Base-by-base conservation (phyloP, 2,888 invertebrate genomes). In the Nycteola revayana region DNA sequence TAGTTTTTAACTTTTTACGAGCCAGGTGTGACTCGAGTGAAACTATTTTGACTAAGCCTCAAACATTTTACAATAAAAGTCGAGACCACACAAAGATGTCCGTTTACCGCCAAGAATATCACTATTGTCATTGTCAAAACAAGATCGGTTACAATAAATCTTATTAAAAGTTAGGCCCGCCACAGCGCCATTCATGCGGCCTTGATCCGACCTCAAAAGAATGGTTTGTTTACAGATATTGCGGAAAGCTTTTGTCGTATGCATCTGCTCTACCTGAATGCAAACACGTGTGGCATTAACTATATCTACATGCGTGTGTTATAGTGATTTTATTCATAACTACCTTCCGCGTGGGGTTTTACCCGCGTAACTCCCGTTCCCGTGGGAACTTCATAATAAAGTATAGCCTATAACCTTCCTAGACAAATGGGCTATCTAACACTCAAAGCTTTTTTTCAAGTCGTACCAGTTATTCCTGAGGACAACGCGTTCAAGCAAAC, bases 71-170 rank as follows among this genome's bases (percentile, higher is more conserved):
- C 72, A 79, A 77, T 66, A 55, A 59, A 48, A 36, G 52, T 49
- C 28, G 51, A 67, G 85, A 86, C 87, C 87, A 85, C 87, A 88
- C 87, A 87, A 75, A 74, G 66, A 60, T 64, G 57, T 61, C 74
- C 69, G 66, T 76, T 82, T 75, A 72, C 82, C 77, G 74, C 71
- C 67, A 75, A 75, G 73, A 73, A 75, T 63, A 59, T 55, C 60
- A 55, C 78, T 58, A 81, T 87, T 86, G 85, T 85, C 64, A 67
- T 66, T 85, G 87, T 87, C 87, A 88, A 83, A 88, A 88, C 87
- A 88, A 74, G 87, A 88, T 88, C 87, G 70, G 85, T 86, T 85
- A 85, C 87, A 87, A 88, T 88, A 88, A 88, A 88, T 87, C 87
- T 87, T 87, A 87, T 87, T 86, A 87, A 74, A 78, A 68, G 69